A percentile compares a stretch with the other conserved stretches of the same genome.
Conservation (phyloP, 2,888 invertebrate genomes). For the Lamellibrachia columna region DNA sequence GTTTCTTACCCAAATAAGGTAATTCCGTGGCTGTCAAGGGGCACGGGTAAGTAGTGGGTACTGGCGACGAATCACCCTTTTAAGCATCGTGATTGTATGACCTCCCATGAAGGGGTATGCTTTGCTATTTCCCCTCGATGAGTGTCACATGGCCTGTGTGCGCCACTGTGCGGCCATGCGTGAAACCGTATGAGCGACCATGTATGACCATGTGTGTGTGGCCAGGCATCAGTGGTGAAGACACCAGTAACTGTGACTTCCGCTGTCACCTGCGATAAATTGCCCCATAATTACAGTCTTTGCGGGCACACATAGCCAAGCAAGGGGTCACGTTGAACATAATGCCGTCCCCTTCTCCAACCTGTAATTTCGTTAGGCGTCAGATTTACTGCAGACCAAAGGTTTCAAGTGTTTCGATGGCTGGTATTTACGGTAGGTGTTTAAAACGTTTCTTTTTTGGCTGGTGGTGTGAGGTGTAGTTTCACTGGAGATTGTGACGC, state of each 20-base stretch:
- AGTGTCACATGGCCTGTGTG: background rate
- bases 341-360: background rate
- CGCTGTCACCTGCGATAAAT: conserved; percentile 12
- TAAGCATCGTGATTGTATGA: background rate
- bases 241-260: background rate
- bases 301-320: background rate
- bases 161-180: background rate
- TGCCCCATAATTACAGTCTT: conserved; percentile 2
- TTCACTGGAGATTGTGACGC: background rate
- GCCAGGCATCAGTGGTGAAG: background rate
- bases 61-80: background rate
- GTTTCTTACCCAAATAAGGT: background rate
- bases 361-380: background rate
- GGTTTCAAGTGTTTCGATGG: background rate
- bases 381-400: conserved; percentile 6
- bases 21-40: background rate
- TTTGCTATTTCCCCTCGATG: background rate
- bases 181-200: background rate
- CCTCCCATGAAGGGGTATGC: background rate
- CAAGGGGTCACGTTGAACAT: background rate
- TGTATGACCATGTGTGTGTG: background rate
- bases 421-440: conserved; percentile 6
- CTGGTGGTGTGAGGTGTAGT: background rate
- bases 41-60: background rate
- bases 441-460: background rate